phyloP scores from a whole-genome alignment of 2,113 vertebrate species.

The Bufo bufo region DNA sequence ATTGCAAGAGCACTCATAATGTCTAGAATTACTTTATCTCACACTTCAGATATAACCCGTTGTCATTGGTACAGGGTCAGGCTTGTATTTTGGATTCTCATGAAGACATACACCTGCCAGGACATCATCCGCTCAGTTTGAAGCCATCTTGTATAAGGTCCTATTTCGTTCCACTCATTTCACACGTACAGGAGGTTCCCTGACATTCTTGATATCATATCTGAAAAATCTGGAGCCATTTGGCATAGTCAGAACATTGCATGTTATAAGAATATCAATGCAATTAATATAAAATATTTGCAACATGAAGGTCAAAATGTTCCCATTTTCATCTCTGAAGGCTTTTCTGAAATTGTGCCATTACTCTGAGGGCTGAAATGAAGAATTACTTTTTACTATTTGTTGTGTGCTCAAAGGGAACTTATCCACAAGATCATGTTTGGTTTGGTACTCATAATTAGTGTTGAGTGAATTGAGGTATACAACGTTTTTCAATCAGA shows the following conservation, averaged over 20 bases:
- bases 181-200: constrained; percentile 12
- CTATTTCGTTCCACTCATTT: constrained; percentile 24
- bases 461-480: too few relatives aligned
- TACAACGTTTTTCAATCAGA: too few relatives aligned
- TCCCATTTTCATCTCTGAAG: constrained; percentile 37
- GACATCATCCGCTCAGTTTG: constrained; percentile 31
- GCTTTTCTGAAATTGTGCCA: constrained; percentile 32
- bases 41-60: constrained; percentile 31
- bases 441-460: not conserved
- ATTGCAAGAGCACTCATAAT: constrained; percentile 19
- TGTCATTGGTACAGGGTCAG: constrained; percentile 20
- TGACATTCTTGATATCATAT: not conserved
- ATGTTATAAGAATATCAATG: constrained; percentile 34
- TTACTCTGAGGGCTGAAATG: not conserved
- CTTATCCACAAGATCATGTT: not conserved
- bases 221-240: not conserved
- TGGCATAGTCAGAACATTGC: constrained; percentile 20
- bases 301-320: constrained; percentile 35
- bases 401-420: not conserved
- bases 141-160: constrained; percentile 17
- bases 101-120: constrained; percentile 26
- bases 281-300: constrained; percentile 38
- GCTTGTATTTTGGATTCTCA: constrained; percentile 14
- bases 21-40: constrained; percentile 18
- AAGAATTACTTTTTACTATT: not conserved